phyloP scores from a whole-genome alignment of 2,797 vertebrate species.

The Oreochromis mossambicus region DNA sequence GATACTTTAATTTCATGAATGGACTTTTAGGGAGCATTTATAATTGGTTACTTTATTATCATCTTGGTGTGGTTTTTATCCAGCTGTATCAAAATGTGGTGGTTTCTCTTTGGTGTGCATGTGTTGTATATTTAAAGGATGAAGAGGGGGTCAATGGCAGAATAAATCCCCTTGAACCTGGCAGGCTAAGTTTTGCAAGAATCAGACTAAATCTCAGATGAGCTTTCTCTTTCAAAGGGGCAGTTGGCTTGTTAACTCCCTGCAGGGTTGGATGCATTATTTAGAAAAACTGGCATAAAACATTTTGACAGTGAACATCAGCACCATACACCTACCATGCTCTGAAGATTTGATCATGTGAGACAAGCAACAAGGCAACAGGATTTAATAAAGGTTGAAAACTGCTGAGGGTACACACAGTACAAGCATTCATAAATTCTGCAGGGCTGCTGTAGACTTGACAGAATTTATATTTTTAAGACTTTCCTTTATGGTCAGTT shows the following conservation, averaged over 20 bases:
- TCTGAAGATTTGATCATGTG: neutral
- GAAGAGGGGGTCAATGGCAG: neutral
- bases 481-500: constrained; percentile 13
- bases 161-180: neutral
- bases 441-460: neutral
- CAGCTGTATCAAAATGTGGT: neutral
- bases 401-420: neutral
- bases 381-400: neutral
- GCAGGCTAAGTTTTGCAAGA: neutral
- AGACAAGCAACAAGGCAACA: neutral
- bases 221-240: neutral
- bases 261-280: neutral
- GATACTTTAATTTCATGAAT: neutral
- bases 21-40: neutral
- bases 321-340: neutral
- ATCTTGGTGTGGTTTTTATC: neutral
- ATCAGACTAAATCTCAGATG: neutral
- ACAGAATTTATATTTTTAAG: neutral
- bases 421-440: neutral
- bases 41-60: neutral
- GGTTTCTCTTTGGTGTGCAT: neutral
- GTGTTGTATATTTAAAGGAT: neutral
- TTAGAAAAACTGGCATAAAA: neutral
- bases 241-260: neutral
- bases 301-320: neutral